A percentile compares a stretch with the other conserved stretches of the same genome.
These are phyloP conservation scores for Turdus rufiventris DNA, from an alignment of 2,113 vertebrate genomes.

Conservation along the genomic window DNA sequence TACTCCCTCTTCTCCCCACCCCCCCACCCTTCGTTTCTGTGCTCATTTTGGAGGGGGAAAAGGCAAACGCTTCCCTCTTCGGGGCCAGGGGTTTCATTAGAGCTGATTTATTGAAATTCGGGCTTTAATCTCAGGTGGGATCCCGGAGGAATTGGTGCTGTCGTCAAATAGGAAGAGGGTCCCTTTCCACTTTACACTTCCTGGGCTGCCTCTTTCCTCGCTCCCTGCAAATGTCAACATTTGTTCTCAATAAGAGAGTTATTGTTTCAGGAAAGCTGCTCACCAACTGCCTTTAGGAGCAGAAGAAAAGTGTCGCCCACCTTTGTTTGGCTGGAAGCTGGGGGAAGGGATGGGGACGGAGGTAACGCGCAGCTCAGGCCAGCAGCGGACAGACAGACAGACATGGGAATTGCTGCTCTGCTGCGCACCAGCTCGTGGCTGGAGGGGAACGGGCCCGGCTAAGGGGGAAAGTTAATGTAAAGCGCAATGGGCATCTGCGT, in stretches of 20 bases:
- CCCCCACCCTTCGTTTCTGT: conserved; percentile 7
- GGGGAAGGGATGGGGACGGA: not conserved
- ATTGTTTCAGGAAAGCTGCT: conserved; percentile 84
- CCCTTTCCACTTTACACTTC: conserved; percentile 67
- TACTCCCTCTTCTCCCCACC: conserved; percentile 8
- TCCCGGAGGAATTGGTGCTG: conserved; percentile 69
- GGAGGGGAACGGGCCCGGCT: not conserved
- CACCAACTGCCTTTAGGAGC: conserved; percentile 78
- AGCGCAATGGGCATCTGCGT: not conserved
- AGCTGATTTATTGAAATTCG: conserved; percentile 80
- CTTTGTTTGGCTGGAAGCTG: conserved; percentile 54
- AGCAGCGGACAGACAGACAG: not conserved
- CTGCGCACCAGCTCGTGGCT: not conserved
- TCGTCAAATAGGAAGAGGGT: conserved; percentile 77
- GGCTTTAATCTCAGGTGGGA: conserved; percentile 84
- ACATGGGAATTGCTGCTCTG: not conserved
- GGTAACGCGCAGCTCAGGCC: not conserved
- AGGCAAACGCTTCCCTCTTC: conserved; percentile 46
- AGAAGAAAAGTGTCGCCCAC: conserved; percentile 72
- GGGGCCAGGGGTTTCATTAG: conserved; percentile 70
- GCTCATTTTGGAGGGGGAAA: conserved; percentile 32
- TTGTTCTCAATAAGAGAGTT: conserved; percentile 88
- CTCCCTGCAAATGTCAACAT: conserved; percentile 86
- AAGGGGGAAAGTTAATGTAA: not conserved
- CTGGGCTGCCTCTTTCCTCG: conserved; percentile 53